Percentiles rank a stretch among this genome's conserved stretches.
Evolutionary conservation across 2,888 invertebrate genomes (phyloP).

Genomic region (Hemithea aestivaria): DNA sequence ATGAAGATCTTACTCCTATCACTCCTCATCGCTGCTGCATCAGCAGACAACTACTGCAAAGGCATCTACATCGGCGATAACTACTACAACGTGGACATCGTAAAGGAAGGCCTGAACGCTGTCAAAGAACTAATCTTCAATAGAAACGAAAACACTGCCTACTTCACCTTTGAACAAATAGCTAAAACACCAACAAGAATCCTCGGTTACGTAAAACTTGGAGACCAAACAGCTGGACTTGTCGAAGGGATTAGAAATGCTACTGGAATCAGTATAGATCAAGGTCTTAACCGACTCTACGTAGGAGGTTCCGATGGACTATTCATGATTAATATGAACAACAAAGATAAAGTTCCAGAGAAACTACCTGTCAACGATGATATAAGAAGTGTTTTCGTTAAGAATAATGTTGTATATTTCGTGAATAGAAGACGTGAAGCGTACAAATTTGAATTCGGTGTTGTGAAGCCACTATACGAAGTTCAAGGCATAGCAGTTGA

Average conservation of each 20-base stretch:
- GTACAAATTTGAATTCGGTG: conserved; percentile 52
- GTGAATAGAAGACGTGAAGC: conserved; percentile 49
- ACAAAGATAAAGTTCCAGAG: conserved; percentile 46
- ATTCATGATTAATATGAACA: conserved; percentile 48
- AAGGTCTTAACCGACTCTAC: conserved; percentile 49
- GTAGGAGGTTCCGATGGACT: conserved; percentile 60
- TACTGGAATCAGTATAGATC: conserved; percentile 55
- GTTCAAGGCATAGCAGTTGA: conserved; percentile 44
- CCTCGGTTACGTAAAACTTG: conserved; percentile 49
- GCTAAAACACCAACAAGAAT: conserved; percentile 36
- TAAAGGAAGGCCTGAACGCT: conserved; percentile 60
- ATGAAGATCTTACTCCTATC: conserved; percentile 37
- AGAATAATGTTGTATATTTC: conserved; percentile 50
- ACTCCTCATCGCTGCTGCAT: conserved; percentile 30
- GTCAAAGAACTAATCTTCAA: conserved; percentile 52
- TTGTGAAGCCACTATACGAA: conserved; percentile 42
- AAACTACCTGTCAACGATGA: conserved; percentile 53
- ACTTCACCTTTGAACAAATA: conserved; percentile 61
- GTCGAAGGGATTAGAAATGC: conserved; percentile 61
- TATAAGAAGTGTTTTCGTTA: conserved; percentile 50
- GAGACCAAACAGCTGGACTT: conserved; percentile 39
- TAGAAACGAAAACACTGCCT: conserved; percentile 53
- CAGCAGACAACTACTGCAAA: conserved; percentile 43
- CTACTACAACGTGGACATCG: conserved; percentile 52
- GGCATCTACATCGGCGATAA: conserved; percentile 51